Conservation (phyloP, 2,797 vertebrate species). For the Phoebastria nigripes region DNA sequence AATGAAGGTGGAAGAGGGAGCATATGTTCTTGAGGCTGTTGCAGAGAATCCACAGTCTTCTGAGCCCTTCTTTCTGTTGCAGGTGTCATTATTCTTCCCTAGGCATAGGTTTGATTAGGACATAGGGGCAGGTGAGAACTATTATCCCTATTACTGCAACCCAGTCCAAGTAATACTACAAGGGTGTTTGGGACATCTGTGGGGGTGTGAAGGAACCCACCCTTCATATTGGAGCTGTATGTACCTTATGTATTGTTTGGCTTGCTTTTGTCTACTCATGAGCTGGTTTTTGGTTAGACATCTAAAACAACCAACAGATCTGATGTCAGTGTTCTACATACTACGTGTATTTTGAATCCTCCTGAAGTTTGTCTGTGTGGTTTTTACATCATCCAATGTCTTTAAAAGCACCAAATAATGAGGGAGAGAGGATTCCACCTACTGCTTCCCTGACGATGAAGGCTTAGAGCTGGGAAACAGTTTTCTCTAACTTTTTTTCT, state of each 20-base stretch:
- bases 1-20: background rate
- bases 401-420: background rate
- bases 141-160: background rate
- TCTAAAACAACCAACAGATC: background rate
- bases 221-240: background rate
- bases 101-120: background rate
- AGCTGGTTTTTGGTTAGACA: background rate
- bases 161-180: background rate
- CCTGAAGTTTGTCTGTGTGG: background rate
- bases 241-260: background rate
- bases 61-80: background rate
- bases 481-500: background rate
- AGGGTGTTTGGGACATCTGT: background rate
- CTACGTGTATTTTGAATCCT: background rate
- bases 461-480: background rate
- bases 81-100: background rate
- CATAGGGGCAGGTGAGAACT: background rate
- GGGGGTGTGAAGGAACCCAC: background rate
- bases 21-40: background rate
- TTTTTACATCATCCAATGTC: background rate
- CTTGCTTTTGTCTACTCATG: background rate
- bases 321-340: background rate
- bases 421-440: background rate
- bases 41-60: background rate
- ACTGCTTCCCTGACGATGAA: background rate